Evolutionary conservation across 2,113 vertebrate genomes (phyloP).

Genomic region (Pangasianodon gigas): DNA sequence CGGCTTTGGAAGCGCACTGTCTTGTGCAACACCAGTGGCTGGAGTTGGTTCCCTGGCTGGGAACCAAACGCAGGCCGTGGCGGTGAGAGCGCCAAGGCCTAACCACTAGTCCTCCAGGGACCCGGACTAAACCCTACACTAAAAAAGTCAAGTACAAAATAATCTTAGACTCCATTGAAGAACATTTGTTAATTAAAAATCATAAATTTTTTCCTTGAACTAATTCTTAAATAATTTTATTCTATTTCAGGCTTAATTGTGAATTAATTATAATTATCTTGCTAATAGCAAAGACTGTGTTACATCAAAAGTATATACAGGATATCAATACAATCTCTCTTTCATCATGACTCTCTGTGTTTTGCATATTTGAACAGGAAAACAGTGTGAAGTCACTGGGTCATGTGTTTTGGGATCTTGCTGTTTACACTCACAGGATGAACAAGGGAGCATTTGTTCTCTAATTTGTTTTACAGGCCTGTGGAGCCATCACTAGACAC

Average conservation of each 20-base stretch:
- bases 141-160: background rate
- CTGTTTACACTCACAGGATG: background rate
- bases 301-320: background rate
- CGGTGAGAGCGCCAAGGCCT: no score
- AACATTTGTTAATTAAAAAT: background rate
- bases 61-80: no score
- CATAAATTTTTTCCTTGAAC: background rate
- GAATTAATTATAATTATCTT: background rate
- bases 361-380: constrained; percentile 10
- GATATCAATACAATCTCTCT: background rate
- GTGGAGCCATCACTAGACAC: background rate
- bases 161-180: background rate
- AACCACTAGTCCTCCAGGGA: no score
- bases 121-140: background rate
- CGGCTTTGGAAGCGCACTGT: no score
- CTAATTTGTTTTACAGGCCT: background rate
- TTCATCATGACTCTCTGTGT: background rate
- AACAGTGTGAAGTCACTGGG: background rate
- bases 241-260: background rate
- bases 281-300: background rate
- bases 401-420: constrained; percentile 1
- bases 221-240: background rate
- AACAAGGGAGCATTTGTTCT: constrained; percentile 3
- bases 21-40: no score
- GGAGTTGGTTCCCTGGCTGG: no score